Percentiles rank a stretch among this genome's conserved stretches.
phyloP scores from a whole-genome alignment of 30 jellyfish, hydroid and myxozoan genomes.

The Aurelia aurita complex sp. Pacific region DNA sequence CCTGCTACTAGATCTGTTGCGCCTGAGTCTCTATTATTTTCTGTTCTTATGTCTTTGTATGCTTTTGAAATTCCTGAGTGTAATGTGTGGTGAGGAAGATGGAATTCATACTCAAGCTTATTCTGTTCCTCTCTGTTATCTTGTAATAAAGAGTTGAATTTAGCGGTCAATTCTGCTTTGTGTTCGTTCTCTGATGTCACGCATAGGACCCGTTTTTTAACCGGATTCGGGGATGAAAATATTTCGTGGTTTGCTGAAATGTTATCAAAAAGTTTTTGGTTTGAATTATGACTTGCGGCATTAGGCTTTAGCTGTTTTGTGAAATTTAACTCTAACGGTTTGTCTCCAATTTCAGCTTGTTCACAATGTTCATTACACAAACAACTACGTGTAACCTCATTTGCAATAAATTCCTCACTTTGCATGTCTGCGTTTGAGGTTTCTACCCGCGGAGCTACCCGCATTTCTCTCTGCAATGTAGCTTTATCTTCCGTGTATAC shows the following conservation, averaged over 20 bases:
- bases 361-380: too few species aligned
- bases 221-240: conserved; percentile 10
- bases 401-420: too few species aligned
- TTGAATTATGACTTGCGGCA: background rate
- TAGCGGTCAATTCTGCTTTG: conserved; percentile 20
- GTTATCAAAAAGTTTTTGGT: background rate
- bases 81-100: conserved; percentile 21
- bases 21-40: background rate
- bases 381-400: too few species aligned
- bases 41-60: conserved; percentile 4
- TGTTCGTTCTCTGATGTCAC: background rate
- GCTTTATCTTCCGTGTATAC: too few species aligned
- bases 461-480: too few species aligned
- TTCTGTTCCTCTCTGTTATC: background rate
- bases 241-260: background rate
- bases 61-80: conserved; percentile 31
- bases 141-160: conserved; percentile 1
- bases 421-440: too few species aligned
- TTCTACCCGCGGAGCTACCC: too few species aligned
- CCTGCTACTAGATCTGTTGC: background rate
- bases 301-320: background rate
- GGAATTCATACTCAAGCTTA: conserved; percentile 6
- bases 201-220: background rate
- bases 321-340: background rate
- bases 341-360: background rate